phyloP scores from a whole-genome alignment of 2,888 invertebrate genomes.

The Pristionchus fissidentatus region DNA sequence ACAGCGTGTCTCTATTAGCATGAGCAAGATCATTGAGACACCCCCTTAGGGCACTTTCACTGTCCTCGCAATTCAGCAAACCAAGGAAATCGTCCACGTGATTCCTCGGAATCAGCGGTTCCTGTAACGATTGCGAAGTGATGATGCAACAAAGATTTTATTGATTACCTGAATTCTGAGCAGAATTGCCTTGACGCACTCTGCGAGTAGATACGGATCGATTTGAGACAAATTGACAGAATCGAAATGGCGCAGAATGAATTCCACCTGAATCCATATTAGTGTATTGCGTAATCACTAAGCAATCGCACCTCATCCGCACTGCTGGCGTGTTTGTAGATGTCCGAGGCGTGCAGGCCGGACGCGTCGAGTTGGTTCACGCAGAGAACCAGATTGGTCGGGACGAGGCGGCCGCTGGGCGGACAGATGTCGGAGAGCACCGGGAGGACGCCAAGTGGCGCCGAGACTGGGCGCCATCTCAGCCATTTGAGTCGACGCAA shows the following conservation, averaged over 20 bases:
- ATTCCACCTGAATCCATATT: neutral
- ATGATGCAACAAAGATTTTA: neutral
- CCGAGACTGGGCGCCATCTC: too few relatives aligned
- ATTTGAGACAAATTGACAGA: neutral
- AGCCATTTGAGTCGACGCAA: too few relatives aligned
- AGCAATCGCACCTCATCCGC: neutral
- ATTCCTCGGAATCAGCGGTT: neutral
- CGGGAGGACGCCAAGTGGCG: neutral
- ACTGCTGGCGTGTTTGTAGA: neutral
- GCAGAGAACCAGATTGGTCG: neutral
- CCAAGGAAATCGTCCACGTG: neutral
- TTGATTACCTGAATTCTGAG: neutral
- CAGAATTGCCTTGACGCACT: slow-evolving; percentile 7
- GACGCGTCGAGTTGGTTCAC: neutral
- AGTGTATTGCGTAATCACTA: neutral
- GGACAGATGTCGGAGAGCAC: neutral
- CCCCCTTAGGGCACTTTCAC: neutral
- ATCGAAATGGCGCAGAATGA: neutral
- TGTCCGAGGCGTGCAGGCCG: neutral
- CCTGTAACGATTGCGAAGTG: neutral
- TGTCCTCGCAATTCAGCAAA: neutral
- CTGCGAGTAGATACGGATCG: neutral
- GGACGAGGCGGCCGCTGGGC: neutral
- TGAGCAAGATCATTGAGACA: neutral
- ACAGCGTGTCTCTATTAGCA: slow-evolving; percentile 11